Evolutionary conservation across 2,797 vertebrate species (phyloP), one percentile per base, ranked within the genome.

Genomic region (Tokudaia tokunoshimensis): DNA sequence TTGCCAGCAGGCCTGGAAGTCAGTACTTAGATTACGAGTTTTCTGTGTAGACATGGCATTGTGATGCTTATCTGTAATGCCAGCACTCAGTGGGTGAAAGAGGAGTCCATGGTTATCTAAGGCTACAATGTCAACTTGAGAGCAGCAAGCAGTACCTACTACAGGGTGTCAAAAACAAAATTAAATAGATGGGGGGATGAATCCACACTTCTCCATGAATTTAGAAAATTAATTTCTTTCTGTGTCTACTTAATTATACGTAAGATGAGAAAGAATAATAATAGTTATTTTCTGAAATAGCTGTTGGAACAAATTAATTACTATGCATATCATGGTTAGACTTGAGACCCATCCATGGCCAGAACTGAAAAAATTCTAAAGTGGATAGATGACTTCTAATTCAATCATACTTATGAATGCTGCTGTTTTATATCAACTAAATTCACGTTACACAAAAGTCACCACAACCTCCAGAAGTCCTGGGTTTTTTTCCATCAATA

Each of bases 251-350:
- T 93, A 63, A 37, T 55, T 88, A 65, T 8, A 6, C 84, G 24
- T 87, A 59, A 92, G 88, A 92, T 78, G 52, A 9, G 22, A 57
- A 91, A 44, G 61, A 92, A 94, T 19, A 86, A 3, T 44, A 67
- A 80, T n/a, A 76, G 55, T 44, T 83, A 63, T 4, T 65, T 70
- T 29, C 80, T 74, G 76, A 72, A 84, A 24, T 55, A 70, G 31
- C 20, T 81, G 4, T 50, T 11, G 29, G 31, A 41, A 37, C 61
- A 61, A 91, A 57, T 76, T 14, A 91, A 26, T 81, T 78, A 44
- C 3, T 19, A 34, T n/a, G 2, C 26, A 3, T n/a, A 79, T 37
- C 0, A 2, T 29, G 22, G n/a, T 78, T 52, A 57, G 20, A 84
- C 91, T 41, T 63, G 0, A 76, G 9, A 0, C 12, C 2, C 1